These are phyloP conservation scores for Leptinotarsa peninsularis DNA, from an alignment of 2,888 invertebrate genomes.

Conservation along the genomic window DNA sequence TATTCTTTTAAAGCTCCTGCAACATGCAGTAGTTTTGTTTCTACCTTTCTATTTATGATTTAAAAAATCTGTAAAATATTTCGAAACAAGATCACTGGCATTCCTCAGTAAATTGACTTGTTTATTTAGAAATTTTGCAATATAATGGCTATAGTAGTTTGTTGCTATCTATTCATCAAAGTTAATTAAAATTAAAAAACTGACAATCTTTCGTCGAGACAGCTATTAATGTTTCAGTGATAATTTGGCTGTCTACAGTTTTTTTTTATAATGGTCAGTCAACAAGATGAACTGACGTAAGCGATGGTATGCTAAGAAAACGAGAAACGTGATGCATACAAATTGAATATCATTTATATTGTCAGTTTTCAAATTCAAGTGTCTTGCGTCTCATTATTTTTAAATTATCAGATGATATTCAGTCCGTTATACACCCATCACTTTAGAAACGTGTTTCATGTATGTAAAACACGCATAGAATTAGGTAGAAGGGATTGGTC, in stretches of 20 bases:
- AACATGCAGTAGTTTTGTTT: no score
- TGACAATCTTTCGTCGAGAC: not conserved
- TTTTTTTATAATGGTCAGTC: not conserved
- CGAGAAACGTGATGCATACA: conserved; percentile 5
- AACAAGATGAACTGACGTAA: conserved; percentile 4
- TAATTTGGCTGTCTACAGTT: conserved; percentile 8
- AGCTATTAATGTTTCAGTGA: not conserved
- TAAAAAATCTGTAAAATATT: not conserved
- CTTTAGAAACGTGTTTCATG: not conserved
- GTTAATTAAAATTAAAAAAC: conserved; percentile 1
- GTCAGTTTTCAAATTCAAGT: conserved; percentile 4
- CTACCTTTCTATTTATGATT: not conserved
- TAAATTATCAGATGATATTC: not conserved
- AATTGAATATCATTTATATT: conserved; percentile 5
- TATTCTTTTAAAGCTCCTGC: no score
- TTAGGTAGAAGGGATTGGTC: not conserved
- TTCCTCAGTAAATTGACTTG: not conserved
- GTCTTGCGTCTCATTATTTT: not conserved
- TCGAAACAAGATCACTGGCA: not conserved
- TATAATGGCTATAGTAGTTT: not conserved
- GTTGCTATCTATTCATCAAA: not conserved
- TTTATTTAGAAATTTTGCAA: not conserved
- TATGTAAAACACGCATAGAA: not conserved
- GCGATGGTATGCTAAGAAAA: not conserved
- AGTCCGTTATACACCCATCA: not conserved